Base-by-base conservation (phyloP, 1,140 invertebrate species). In the Sinonovacula constricta region DNA sequence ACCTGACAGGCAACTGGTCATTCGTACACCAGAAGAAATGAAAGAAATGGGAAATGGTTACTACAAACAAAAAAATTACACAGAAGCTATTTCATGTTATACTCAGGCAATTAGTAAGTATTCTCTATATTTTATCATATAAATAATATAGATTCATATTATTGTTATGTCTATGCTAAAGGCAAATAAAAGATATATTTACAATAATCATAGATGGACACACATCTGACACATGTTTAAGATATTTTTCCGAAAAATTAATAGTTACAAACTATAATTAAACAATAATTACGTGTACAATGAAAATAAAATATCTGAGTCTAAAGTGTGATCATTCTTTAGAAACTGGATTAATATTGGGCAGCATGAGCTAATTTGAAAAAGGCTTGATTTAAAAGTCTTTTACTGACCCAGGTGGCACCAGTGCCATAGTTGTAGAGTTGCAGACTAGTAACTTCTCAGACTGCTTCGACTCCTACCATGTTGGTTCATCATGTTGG, bases 41-140 rank as follows among this genome's bases (percentile, higher is more conserved):
- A 98, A 97, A 91, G 95, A 96, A 90, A 93, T 94, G 91, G 97
- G 97, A 59, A 99, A 98, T 91, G 93, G 94, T 85, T 93, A 95
- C 49, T 98, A 97, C 90, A 95, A 95, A 91, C 92, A 93, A 62
- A 95, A 97, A 90, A 94, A 97, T 86, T 98, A 98, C 89, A 93
- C 94, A 84, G 94, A 95, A 81, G 97, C 97, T 59, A 91, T 98
- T 54, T 91, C 92, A 81, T 93, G 94, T 83, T 99, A 98, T 90
- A 94, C 94, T 82, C 94, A 97, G 92, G 96, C 96, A 59, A 97
- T 99, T 81, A 93, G 94, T 94, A 92, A 92, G 90, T 85, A 83
- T 74, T 45, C 7, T 18, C 7, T 45, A 18, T 10, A 7, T 7
- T 45, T 45, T 45, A 10, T 45, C 39, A 10, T 45, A 10, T 18